Conservation (phyloP, 2,888 invertebrate species). For the Mamestra brassicae region DNA sequence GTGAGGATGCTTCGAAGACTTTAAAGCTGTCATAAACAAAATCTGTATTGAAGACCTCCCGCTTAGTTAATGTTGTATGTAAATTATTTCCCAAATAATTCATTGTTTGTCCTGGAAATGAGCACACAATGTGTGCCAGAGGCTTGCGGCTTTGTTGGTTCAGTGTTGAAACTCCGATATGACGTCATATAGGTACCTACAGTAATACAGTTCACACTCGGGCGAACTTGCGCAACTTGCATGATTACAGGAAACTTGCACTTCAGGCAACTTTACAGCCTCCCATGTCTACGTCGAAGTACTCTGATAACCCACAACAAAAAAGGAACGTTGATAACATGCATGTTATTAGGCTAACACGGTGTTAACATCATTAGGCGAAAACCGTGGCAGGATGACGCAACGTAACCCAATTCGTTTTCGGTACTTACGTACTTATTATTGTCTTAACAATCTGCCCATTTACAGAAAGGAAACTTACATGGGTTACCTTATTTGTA, state of each 20-base stretch:
- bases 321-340: slow-evolving; percentile 46
- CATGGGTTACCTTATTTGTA: slow-evolving; percentile 50
- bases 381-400: slow-evolving; percentile 63
- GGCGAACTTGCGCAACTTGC: slow-evolving; percentile 74
- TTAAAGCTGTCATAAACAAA: slow-evolving; percentile 52
- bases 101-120: slow-evolving; percentile 83
- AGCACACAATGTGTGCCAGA: slow-evolving; percentile 79
- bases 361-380: slow-evolving; percentile 46
- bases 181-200: slow-evolving; percentile 80
- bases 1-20: slow-evolving; percentile 44
- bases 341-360: slow-evolving; percentile 44
- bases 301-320: slow-evolving; percentile 28
- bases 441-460: slow-evolving; percentile 57
- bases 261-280: slow-evolving; percentile 57
- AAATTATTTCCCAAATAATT: slow-evolving; percentile 74
- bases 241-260: slow-evolving; percentile 64
- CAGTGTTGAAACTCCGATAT: slow-evolving; percentile 82
- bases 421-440: slow-evolving; percentile 28
- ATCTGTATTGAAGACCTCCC: slow-evolving; percentile 63
- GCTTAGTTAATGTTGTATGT: slow-evolving; percentile 66
- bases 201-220: slow-evolving; percentile 68
- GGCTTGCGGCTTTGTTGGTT: slow-evolving; percentile 81
- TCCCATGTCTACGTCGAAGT: slow-evolving; percentile 25
- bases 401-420: slow-evolving; percentile 61
- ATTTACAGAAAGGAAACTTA: slow-evolving; percentile 53